A percentile compares a stretch with the other conserved stretches of the same genome.
These are phyloP conservation scores for Danio kyathit DNA, from an alignment of 2,797 vertebrate species.

Conservation along the genomic window DNA sequence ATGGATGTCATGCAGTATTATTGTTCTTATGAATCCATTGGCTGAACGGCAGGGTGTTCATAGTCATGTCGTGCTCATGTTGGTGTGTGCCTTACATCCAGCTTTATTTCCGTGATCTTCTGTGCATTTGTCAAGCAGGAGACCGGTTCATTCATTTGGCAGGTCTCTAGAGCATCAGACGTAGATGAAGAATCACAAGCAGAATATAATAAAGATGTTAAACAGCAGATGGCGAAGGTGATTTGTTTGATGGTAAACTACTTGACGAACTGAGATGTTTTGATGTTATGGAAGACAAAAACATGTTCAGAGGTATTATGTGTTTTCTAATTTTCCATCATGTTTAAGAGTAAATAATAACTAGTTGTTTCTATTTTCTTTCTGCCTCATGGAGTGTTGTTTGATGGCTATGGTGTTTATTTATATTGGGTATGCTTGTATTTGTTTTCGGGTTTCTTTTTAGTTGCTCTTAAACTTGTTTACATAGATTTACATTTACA, in stretches of 20 bases:
- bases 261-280: background rate
- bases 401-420: background rate
- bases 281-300: slow-evolving; percentile 30
- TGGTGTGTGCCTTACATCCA: slow-evolving; percentile 83
- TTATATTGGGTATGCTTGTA: background rate
- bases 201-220: background rate
- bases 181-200: background rate
- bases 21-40: slow-evolving; percentile 58
- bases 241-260: slow-evolving; percentile 2
- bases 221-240: background rate
- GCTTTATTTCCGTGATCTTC: slow-evolving; percentile 68
- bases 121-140: background rate
- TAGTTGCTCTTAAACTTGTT: background rate
- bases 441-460: background rate
- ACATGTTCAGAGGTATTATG: slow-evolving; percentile 81
- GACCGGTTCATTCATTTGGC: background rate
- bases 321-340: slow-evolving; percentile 87
- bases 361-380: slow-evolving; percentile 82
- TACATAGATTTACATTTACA: too few species aligned
- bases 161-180: background rate
- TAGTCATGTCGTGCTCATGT: slow-evolving; percentile 69
- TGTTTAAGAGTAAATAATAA: slow-evolving; percentile 87
- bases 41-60: slow-evolving; percentile 59
- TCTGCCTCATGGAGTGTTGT: background rate
- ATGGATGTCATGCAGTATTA: slow-evolving; percentile 80